These are phyloP conservation scores for Zaprionus africanus DNA, from an alignment of 1,140 invertebrate species.

Conservation along the genomic window DNA sequence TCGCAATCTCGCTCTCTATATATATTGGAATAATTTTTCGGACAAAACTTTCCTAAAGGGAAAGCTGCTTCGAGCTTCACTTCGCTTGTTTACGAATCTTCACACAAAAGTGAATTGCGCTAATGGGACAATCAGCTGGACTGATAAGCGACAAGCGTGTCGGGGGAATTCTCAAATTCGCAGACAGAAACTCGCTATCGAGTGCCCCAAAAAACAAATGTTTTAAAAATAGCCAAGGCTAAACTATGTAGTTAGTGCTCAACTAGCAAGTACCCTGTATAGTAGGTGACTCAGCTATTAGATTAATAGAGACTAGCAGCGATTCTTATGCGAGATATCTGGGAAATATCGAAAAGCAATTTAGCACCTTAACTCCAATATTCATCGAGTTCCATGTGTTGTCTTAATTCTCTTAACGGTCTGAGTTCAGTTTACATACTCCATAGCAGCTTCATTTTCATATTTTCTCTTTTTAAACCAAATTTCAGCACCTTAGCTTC, in stretches of 20 bases:
- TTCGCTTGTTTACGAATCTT: conserved; percentile 48
- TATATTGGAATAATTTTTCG: conserved; percentile 31
- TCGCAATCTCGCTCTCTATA: conserved; percentile 5
- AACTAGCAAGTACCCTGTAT: background rate
- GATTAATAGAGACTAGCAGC: no score
- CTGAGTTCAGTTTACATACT: background rate
- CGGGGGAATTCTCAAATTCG: conserved; percentile 11
- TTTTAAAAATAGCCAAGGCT: background rate
- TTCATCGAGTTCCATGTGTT: background rate
- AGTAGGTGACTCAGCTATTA: background rate
- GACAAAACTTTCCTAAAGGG: conserved; percentile 58
- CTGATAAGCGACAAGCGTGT: conserved; percentile 29
- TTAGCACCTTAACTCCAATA: background rate
- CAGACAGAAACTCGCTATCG: background rate
- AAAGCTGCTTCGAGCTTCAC: background rate
- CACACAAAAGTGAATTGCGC: conserved; percentile 21
- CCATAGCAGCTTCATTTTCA: no score
- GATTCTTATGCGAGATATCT: background rate
- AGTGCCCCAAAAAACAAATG: background rate
- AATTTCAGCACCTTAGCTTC: background rate
- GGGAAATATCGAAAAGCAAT: background rate
- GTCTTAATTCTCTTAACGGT: background rate
- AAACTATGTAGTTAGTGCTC: background rate
- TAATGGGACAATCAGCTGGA: conserved; percentile 16
- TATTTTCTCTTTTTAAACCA: background rate